Percentiles rank a stretch among this genome's conserved stretches.
These are phyloP conservation scores for Trypoxylon attenuatum DNA, from an alignment of 2,888 invertebrate genomes.

Conservation along the genomic window DNA sequence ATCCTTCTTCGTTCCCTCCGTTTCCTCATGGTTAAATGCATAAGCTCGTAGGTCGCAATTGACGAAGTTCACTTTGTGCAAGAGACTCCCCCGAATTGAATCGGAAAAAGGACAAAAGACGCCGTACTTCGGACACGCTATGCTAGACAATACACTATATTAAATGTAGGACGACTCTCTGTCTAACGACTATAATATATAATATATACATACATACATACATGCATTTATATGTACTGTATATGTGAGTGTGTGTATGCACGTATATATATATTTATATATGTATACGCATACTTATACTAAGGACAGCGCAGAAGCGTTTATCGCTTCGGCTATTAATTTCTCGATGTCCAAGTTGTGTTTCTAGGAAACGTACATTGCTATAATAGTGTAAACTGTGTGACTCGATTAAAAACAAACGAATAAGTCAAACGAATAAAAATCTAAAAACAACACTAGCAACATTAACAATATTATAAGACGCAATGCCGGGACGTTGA, in stretches of 20 bases:
- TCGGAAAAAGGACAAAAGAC: constrained; percentile 44
- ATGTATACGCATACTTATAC: too few relatives aligned
- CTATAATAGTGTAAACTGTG: constrained; percentile 37
- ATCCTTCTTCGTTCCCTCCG: constrained; percentile 12
- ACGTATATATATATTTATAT: constrained; percentile 23
- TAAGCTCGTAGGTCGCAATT: constrained; percentile 54
- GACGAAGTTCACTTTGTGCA: constrained; percentile 52
- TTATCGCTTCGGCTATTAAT: constrained; percentile 18
- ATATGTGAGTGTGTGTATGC: too few relatives aligned
- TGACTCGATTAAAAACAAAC: constrained; percentile 29
- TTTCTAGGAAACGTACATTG: constrained; percentile 67
- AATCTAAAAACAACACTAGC: constrained; percentile 22
- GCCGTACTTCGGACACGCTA: constrained; percentile 43
- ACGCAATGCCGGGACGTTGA: too few relatives aligned
- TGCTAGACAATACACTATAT: constrained; percentile 38
- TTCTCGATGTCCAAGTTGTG: constrained; percentile 62
- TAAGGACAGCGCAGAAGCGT: constrained; percentile 26
- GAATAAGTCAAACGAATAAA: constrained; percentile 28
- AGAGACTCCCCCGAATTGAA: constrained; percentile 71
- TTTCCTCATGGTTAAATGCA: constrained; percentile 45
- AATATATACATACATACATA: too few relatives aligned
- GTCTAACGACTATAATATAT: background rate
- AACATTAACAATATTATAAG: constrained; percentile 28
- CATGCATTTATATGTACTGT: too few relatives aligned
- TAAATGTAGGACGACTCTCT: constrained; percentile 31